These are phyloP conservation scores for Gopherus evgoodei DNA, from an alignment of 2,113 vertebrate species.

Conservation along the genomic window DNA sequence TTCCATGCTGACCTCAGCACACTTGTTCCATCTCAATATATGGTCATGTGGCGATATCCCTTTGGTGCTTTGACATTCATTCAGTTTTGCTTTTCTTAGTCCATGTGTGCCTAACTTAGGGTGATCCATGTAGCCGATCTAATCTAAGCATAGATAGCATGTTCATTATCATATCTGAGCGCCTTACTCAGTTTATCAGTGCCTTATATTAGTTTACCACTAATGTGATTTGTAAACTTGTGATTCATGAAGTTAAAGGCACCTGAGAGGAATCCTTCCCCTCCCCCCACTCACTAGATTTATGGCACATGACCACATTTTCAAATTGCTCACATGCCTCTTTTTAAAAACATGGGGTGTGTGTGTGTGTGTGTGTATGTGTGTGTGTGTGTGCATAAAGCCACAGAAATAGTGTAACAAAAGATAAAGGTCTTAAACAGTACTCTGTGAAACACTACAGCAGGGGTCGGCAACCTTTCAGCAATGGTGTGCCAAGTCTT, in stretches of 20 bases:
- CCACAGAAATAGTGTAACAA: not conserved
- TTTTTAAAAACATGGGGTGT: not conserved
- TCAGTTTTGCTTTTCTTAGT: not conserved
- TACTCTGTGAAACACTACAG: not conserved
- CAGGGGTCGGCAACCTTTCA: too few species aligned
- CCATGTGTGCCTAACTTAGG: not conserved
- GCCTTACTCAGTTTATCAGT: not conserved
- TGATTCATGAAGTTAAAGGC: not conserved
- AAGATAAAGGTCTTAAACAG: not conserved
- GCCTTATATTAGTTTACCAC: not conserved
- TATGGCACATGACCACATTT: not conserved
- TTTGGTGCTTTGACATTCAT: not conserved
- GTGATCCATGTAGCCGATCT: not conserved
- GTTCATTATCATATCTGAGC: not conserved
- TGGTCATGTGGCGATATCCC: not conserved
- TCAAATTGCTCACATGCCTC: not conserved
- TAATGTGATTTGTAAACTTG: not conserved
- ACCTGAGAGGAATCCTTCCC: not conserved
- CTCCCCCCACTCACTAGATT: not conserved
- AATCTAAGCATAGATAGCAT: not conserved
- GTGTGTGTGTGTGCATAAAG: not conserved
- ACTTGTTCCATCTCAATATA: not conserved
- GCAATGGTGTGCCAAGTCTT: too few species aligned
- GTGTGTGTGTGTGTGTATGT: not conserved
- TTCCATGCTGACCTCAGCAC: fast-evolving